phyloP scores from a whole-genome alignment of 2,888 invertebrate genomes.

The Heliconius ismenius region DNA sequence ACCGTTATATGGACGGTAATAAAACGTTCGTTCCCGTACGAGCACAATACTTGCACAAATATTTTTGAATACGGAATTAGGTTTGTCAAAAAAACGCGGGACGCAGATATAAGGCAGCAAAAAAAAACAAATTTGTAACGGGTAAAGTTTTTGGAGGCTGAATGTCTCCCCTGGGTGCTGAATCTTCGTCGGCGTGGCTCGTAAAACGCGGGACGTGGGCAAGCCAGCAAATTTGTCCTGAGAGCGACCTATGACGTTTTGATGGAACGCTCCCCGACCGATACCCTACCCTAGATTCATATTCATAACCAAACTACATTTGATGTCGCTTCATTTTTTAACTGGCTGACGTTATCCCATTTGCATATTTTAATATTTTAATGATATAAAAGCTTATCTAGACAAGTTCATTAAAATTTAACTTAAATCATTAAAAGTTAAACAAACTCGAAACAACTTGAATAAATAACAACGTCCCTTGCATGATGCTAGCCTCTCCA shows the following conservation, averaged over 20 bases:
- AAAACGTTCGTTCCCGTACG: constrained; percentile 78
- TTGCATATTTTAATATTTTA: neutral
- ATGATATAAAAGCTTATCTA: constrained; percentile 24
- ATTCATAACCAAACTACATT: constrained; percentile 73
- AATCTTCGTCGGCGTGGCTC: constrained; percentile 80
- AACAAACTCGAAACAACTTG: constrained; percentile 51
- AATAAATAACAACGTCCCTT: constrained; percentile 63
- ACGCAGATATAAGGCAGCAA: constrained; percentile 81
- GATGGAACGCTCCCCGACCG: constrained; percentile 79
- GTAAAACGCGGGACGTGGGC: constrained; percentile 82
- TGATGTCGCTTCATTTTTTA: constrained; percentile 51
- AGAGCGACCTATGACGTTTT: constrained; percentile 82
- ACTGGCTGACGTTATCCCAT: constrained; percentile 15
- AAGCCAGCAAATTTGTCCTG: constrained; percentile 81
- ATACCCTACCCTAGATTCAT: constrained; percentile 78
- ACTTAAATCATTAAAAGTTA: constrained; percentile 59
- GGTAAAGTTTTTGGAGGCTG: constrained; percentile 82
- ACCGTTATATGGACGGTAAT: constrained; percentile 81
- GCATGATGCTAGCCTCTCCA: constrained; percentile 76
- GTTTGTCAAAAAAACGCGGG: constrained; percentile 79
- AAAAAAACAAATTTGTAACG: constrained; percentile 83
- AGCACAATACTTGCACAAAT: constrained; percentile 82
- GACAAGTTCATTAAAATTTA: constrained; percentile 46
- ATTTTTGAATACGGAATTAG: constrained; percentile 83
- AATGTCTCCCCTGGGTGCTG: constrained; percentile 82